Base-by-base conservation (phyloP, 1,140 invertebrate genomes). In the Palaemon carinicauda region DNA sequence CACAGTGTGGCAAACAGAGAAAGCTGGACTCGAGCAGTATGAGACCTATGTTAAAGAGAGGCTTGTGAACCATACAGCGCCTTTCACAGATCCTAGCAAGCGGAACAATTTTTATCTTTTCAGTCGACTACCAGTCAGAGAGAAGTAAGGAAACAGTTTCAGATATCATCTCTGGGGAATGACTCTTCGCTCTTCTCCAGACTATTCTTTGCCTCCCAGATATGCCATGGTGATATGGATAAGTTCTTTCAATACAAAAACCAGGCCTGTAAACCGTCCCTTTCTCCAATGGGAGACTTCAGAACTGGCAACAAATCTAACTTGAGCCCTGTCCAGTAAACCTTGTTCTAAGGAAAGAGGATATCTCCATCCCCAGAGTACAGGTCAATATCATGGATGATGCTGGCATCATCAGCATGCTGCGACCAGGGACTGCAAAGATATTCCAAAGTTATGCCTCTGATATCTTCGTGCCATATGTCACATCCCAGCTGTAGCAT, bases 161-260 rank as follows among this genome's bases (percentile, higher is more conserved):
- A n/a, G n/a, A 78, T 29, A n/a, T n/a, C n/a, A n/a, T n/a, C n/a
- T n/a, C n/a, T n/a, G n/a, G n/a, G n/a, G n/a, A n/a, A n/a, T n/a
- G 19, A 80, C 73, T 80, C n/a, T 29, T 79, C 74, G 2, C 73
- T 71, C 24, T 87, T 87, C 84, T 81, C 84, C 24, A 50, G 77
- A 27, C 31, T 87, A 19, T 81, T 15, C 82, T 52, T 81, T 78
- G 75, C 82, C 14, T 78, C 54, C 73, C 82, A 84, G 82, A 69
- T 71, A 73, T 77, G 33, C 17, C 10, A 87, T 41, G 77, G 56
- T 14, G 74, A 87, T 60, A 21, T 87, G n/a, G 31, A 87, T 51
- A 27, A 80, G 1, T 87, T 87, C 33, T 87, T 81, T 50, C n/a
- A 14, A 15, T 41, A 86, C 29, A 56, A 87, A 27, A 87, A 80